These are phyloP conservation scores for Diprion similis DNA, from an alignment of 1,140 invertebrate genomes.

Conservation along the genomic window DNA sequence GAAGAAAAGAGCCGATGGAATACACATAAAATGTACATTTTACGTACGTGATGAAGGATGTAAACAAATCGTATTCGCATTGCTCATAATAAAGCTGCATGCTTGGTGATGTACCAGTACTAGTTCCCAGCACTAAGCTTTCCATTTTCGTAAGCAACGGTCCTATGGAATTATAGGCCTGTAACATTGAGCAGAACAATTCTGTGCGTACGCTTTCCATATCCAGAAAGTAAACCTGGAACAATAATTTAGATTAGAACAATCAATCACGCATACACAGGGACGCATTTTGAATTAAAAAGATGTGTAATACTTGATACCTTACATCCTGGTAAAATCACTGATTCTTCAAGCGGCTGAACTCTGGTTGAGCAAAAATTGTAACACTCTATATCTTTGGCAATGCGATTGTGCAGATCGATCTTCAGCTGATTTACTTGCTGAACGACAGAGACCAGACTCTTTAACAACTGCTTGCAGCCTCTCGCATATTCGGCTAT, in stretches of 20 bases:
- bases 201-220: conserved; percentile 73
- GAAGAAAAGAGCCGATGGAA: no score
- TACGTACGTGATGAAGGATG: conserved; percentile 62
- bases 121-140: conserved; percentile 73
- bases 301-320: conserved; percentile 30
- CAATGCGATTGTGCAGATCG: conserved; percentile 71
- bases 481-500: conserved; percentile 75
- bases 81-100: conserved; percentile 74
- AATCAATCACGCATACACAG: not conserved
- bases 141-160: conserved; percentile 85
- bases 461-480: conserved; percentile 64
- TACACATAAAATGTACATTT: conserved; percentile 9
- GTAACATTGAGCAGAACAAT: conserved; percentile 69
- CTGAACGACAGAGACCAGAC: conserved; percentile 70
- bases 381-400: conserved; percentile 61
- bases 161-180: conserved; percentile 75
- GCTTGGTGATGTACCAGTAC: conserved; percentile 67
- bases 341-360: conserved; percentile 33
- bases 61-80: conserved; percentile 76
- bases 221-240: conserved; percentile 71
- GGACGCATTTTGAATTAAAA: not conserved
- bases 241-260: not conserved
- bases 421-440: conserved; percentile 80
- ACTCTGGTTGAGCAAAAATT: conserved; percentile 64
- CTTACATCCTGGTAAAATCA: conserved; percentile 43